Base-by-base conservation (phyloP, 37 sponge, comb jelly and placozoan species). In the Ianthella basta region DNA sequence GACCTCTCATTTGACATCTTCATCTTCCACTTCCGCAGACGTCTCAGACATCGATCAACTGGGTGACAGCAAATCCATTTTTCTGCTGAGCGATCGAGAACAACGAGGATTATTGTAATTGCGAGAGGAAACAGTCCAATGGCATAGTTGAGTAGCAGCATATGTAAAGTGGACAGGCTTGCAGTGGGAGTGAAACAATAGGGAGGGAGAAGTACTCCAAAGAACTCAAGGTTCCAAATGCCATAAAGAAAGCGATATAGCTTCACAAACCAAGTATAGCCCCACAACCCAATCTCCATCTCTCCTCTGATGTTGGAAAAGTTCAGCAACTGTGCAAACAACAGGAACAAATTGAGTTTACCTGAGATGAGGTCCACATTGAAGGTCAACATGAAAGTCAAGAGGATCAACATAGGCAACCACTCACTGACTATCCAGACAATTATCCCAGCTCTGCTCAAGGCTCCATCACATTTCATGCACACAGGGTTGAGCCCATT, bases 391-490 rank as follows among this genome's bases (percentile, higher is more conserved):
- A 75, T 38, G 20, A 75, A 8, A 2, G 25, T 20, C 54, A 75
- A n/a, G n/a, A 75, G 25, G 21, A 75, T 53, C 21, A 50, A 6
- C 21, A 75, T 16, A 8, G 78, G 78, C 2, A 75, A 19, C 78
- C 78, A 75, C 25, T 75, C 78, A 24, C 25, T 25, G 0, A 75
- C 53, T 75, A 75, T 75, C 78, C 78, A 75, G 20, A 75, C 53
- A 18, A 41, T 0, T 23, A 40, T 4, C 4, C 78, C 78, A 75
- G 16, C 54, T 25, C 39, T 19, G 37, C 78, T 75, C 16, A 41
- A 14, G 0, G 21, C 20, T 21, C 18, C 20, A 36, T 75, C 39
- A 14, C 78, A 75, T 16, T 41, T 24, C 12, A 2, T 20, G 40
- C 78, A 75, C 39, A 19, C 25, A 1, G 78, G 78, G 40, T 24